A percentile compares a stretch with the other conserved stretches of the same genome.
phyloP scores from a whole-genome alignment of 1,140 invertebrate species.

The Radopholus similis region DNA sequence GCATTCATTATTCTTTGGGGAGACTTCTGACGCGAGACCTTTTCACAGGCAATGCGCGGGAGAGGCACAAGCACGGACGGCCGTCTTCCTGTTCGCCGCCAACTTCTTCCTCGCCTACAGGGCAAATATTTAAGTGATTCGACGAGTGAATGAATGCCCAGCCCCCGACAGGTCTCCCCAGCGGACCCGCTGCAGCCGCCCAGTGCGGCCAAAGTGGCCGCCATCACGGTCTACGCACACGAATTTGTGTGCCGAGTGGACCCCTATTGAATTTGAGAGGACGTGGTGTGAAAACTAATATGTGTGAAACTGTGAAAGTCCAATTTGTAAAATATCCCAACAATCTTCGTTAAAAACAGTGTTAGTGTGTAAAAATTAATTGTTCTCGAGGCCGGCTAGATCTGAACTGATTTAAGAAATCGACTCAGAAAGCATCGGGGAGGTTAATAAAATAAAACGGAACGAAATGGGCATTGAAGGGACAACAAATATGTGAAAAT shows the following conservation, averaged over 20 bases:
- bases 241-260: background rate
- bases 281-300: no score
- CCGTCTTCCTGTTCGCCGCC: slow-evolving; percentile 29
- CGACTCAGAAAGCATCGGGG: no score
- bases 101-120: slow-evolving; percentile 28
- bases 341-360: no score
- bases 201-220: background rate
- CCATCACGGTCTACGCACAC: background rate
- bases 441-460: no score
- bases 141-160: background rate
- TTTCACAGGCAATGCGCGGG: slow-evolving; percentile 27
- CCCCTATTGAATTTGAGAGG: no score
- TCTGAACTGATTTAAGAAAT: no score
- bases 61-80: slow-evolving; percentile 29
- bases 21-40: background rate
- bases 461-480: no score
- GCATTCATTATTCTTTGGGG: slow-evolving; percentile 1
- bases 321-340: no score
- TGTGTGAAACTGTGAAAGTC: no score
- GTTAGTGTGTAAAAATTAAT: no score
- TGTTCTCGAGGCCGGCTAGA: no score
- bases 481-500: no score
- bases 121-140: background rate
- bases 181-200: background rate
- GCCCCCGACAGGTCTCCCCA: background rate